These are phyloP conservation scores for Stegana nigrithorax DNA, from an alignment of 2,888 invertebrate species.

Conservation along the genomic window DNA sequence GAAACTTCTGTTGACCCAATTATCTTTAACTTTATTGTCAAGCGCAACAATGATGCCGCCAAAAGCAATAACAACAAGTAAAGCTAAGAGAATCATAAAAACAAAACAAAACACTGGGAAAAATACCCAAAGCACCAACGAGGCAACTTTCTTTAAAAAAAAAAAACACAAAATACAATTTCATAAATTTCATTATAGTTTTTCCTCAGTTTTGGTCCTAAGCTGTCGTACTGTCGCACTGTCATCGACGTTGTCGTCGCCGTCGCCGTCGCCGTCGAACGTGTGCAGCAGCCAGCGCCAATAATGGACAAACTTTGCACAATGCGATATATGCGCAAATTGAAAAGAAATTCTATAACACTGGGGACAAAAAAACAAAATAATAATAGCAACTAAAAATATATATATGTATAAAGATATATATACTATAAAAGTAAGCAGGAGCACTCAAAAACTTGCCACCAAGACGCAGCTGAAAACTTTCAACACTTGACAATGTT, in stretches of 20 bases:
- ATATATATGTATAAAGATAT: background rate
- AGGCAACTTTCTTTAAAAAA: background rate
- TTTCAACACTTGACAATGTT: slow-evolving; percentile 42
- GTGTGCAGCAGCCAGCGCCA: slow-evolving; percentile 10
- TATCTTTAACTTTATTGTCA: slow-evolving; percentile 2
- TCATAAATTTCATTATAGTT: slow-evolving; percentile 52
- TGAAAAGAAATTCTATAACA: slow-evolving; percentile 19
- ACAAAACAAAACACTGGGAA: background rate
- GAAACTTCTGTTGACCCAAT: slow-evolving; percentile 54
- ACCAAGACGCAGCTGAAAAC: slow-evolving; percentile 25
- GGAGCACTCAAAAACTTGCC: slow-evolving; percentile 11
- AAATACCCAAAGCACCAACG: background rate
- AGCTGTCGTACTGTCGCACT: too few relatives aligned
- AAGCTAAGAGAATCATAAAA: background rate
- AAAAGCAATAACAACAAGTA: background rate
- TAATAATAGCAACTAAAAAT: background rate
- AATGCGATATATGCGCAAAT: slow-evolving; percentile 15
- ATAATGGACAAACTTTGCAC: slow-evolving; percentile 14
- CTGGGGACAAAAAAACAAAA: background rate
- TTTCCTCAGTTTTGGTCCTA: background rate
- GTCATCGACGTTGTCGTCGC: background rate
- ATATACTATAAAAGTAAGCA: background rate
- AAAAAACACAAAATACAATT: slow-evolving; percentile 48
- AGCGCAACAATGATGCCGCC: background rate
- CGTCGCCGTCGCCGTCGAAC: background rate